Percentiles rank a stretch among this genome's conserved stretches.
Conservation (phyloP, 37 sponge, comb jelly and placozoan genomes). For the Agelas oroides region DNA sequence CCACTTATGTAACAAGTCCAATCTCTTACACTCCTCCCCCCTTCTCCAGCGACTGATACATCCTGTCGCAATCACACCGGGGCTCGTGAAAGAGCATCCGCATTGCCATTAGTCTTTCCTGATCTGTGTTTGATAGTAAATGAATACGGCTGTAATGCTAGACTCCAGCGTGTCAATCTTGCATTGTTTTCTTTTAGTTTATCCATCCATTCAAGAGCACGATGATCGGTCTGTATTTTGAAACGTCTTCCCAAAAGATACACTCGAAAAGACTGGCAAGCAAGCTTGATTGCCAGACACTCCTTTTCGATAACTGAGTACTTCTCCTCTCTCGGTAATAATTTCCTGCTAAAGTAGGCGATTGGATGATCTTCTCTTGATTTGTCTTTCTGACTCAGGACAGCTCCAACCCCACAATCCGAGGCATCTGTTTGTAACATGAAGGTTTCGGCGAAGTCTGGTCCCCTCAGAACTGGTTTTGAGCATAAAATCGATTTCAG, state of each 20-base stretch:
- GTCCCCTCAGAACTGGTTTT: conserved; percentile 34
- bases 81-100: no score
- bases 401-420: conserved; percentile 55
- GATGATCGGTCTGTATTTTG: no score
- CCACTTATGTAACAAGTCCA: no score
- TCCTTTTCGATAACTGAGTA: conserved; percentile 58
- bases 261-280: conserved; percentile 13
- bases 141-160: no score
- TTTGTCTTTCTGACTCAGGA: conserved; percentile 48
- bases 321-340: conserved; percentile 35
- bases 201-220: no score
- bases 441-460: conserved; percentile 24
- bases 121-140: no score
- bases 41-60: conserved; percentile 4
- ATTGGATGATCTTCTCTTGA: conserved; percentile 53
- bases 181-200: no score
- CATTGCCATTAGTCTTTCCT: no score
- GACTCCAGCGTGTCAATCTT: no score
- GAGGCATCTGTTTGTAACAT: conserved; percentile 63
- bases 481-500: conserved; percentile 31
- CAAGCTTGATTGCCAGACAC: conserved; percentile 29
- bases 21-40: conserved; percentile 1
- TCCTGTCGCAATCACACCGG: not conserved
- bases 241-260: no score
- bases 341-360: conserved; percentile 54